Percentiles rank a stretch among this genome's conserved stretches.
phyloP scores from a whole-genome alignment of 2,888 invertebrate genomes.

The Temnothorax ravouxi region DNA sequence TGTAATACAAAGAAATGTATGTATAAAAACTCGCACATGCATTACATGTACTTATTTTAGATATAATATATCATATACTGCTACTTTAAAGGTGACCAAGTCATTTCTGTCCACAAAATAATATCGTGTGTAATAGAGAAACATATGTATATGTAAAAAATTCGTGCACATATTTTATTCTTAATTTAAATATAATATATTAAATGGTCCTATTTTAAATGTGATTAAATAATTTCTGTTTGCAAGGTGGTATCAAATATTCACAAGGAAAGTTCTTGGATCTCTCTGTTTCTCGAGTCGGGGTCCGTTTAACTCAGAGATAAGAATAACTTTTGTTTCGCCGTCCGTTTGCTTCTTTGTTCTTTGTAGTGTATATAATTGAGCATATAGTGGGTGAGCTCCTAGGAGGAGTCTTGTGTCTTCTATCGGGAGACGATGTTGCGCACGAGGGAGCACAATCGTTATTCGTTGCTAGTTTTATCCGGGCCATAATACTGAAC shows the following conservation, averaged over 20 bases:
- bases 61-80: background rate
- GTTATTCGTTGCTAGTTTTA: conserved; percentile 40
- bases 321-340: conserved; percentile 24
- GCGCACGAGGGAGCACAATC: background rate
- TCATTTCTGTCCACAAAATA: background rate
- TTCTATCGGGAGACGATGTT: background rate
- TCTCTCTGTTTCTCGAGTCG: conserved; percentile 9
- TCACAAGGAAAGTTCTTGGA: background rate
- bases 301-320: background rate
- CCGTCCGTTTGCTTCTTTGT: background rate
- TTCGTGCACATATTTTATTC: background rate
- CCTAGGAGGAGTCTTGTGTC: background rate
- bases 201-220: background rate
- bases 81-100: background rate
- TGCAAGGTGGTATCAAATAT: background rate
- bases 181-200: background rate
- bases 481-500: conserved; percentile 67
- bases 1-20: background rate
- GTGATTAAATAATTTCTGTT: conserved; percentile 7
- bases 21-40: background rate
- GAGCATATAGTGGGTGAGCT: background rate
- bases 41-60: background rate
- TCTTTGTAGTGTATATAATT: conserved; percentile 24
- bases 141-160: background rate
- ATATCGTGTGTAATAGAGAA: background rate